Conservation (phyloP, 2,113 vertebrate species). For the Sceloporus undulatus region DNA sequence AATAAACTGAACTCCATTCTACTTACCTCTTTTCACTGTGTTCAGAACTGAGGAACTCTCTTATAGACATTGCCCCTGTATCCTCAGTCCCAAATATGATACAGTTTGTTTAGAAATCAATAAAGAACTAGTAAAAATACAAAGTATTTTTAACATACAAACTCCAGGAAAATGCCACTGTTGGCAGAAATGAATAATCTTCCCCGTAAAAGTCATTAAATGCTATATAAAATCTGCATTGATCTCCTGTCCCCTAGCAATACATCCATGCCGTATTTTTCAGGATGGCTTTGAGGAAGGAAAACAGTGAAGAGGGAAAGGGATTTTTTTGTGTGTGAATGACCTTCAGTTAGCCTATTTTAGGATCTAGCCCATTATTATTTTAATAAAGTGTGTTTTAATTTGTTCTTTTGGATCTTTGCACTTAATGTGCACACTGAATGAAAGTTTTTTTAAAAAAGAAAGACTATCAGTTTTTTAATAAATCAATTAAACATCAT, state of each 20-base stretch:
- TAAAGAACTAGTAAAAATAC: constrained; percentile 42
- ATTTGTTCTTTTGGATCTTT: not conserved
- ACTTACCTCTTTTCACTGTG: not conserved
- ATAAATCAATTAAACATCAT: not conserved
- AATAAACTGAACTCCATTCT: too few relatives aligned
- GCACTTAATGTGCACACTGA: not conserved
- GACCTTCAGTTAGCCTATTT: not conserved
- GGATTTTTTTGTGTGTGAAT: not conserved
- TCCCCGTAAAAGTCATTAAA: not conserved
- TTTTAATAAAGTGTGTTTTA: not conserved
- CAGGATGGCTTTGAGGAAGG: too few relatives aligned
- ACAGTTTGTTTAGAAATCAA: constrained; percentile 32
- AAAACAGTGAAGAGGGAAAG: not conserved
- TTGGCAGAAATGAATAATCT: not conserved
- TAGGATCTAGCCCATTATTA: not conserved
- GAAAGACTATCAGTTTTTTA: not conserved
- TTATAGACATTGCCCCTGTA: constrained; percentile 41
- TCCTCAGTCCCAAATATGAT: constrained; percentile 43
- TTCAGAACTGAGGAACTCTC: constrained; percentile 12
- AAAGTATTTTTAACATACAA: not conserved
- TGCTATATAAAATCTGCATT: not conserved
- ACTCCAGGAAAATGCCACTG: not conserved
- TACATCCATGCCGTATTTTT: too few relatives aligned
- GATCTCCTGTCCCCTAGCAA: too few relatives aligned
- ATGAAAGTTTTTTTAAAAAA: too few relatives aligned